Evolutionary conservation across 2,113 vertebrate species (phyloP), one percentile per base, ranked within the genome.

Genomic region (Heterocephalus glaber): DNA sequence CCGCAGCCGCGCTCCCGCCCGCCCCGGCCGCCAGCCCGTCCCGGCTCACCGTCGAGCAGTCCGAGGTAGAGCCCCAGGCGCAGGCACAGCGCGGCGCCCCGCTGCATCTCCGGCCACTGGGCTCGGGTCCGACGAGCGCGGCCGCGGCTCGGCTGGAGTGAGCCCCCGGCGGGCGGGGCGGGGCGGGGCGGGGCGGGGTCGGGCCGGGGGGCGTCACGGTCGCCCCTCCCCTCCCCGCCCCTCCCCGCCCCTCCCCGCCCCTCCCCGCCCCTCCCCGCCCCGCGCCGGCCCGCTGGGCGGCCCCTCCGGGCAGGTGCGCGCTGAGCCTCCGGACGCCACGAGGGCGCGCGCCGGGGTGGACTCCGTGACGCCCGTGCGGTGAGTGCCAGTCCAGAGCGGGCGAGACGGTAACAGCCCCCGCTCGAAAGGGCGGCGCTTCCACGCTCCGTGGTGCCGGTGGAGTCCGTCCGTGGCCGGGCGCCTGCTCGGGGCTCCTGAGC

Each of bases 51-150:
- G 72, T 89, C 16, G 1, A 97, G 60, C 68, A 97, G 60, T 87
- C 91, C 92, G 22, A 97, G 83, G 92, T 86, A 95, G 79, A 97
- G 94, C 95, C 97, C 96, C 72, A 97, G 96, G 86, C 88, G 86
- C 86, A 97, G 94, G 89, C 91, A 89, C 83, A 33, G 56, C 79
- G 79, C 92, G 81, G 95, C 60, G 52, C 86, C 77, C 58, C 20
- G 80, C 86, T 76, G 97, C 97, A 97, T 97, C 96, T 98, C 97
- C 94, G 65, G 97, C 95, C 90, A 82, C 90, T 82, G 92, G n/a
- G 90, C 96, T 26, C 90, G 66, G 88, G 68, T 76, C 44, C 1
- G 86, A 95, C 84, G 60, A 19, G 68, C 12, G 77, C 38, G 47
- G 86, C 92, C 24, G 86, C 80, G 0, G 90, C 61, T 17, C 0